Evolutionary conservation across 2,888 invertebrate genomes (phyloP), one percentile per base, ranked within the genome.

Genomic region (Deilephila porcellus): DNA sequence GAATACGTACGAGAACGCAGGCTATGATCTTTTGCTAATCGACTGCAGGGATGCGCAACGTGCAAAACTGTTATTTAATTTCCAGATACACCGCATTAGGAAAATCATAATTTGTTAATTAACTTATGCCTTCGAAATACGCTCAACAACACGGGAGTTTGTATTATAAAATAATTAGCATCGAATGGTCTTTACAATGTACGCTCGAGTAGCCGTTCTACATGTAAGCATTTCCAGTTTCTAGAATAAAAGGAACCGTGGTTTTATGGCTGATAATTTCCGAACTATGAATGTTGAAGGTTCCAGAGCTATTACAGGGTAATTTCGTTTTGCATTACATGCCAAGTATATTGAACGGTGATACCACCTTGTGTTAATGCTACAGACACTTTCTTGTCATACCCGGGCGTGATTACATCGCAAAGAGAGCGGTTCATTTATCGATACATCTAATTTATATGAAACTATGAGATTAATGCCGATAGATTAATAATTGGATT

Each of bases 191-290:
- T 77, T 75, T 83, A 89, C 88, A 88, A 84, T 86, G 88, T 88
- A 82, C 82, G 74, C 75, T 70, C 56, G 80, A 77, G 83, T 82
- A 86, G 84, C 83, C 82, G 86, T 88, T 89, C 88, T 87, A 86
- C 86, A 88, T 86, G 60, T 60, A 73, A 52, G 52, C 19, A 59
- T 34, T 45, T 73, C 87, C 85, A 86, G 86, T 86, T 84, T 87
- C 86, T 87, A 88, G 85, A 92, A 91, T 91, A 92, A 93, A 91
- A 91, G 86, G 87, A 87, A 88, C 87, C 79, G 81, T 83, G 85
- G 85, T 88, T 93, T 93, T 93, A 93, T 93, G 90, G 90, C 89
- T 91, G 93, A 93, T 93, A 93, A 94, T 93, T 92, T 93, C 87
- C 89, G 90, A 93, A 93, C 92, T 93, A 92, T 89, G 91, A 93